Evolutionary conservation across 2,888 invertebrate genomes (phyloP), one percentile per base, ranked within the genome.

Genomic region (Agapostemon virescens): DNA sequence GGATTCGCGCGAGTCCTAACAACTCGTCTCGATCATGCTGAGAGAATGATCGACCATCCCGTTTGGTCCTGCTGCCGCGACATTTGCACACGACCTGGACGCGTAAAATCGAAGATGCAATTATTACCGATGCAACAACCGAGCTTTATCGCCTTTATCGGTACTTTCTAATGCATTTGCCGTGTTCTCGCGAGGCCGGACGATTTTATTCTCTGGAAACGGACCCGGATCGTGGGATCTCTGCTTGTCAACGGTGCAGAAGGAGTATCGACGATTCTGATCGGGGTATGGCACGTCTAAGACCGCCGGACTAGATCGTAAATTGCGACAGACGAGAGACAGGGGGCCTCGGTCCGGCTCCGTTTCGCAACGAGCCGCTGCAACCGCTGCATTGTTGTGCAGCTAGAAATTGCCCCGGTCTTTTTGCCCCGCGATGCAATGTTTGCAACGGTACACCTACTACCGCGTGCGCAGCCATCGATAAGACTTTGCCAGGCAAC

Each of bases 271-370:
- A 36, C 67, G 64, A 73, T 70, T 68, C 61, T 38, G 75, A 82
- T 82, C 74, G 74, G 33, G 33, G 33, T 38, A 55, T 69, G 68
- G 71, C 77, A 77, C 71, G 81, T 81, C 78, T 69, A 69, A 82
- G 79, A 77, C 69, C 79, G 58, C 72, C 79, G 40, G 82, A 82
- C 83, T 74, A 70, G 77, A 77, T 79, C 76, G 74, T 81, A 79
- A 81, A 76, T 86, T 84, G 89, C 92, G 91, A 92, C 90, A 92
- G 87, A 90, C 88, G 89, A 92, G 89, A 88, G 88, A 77, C 74
- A 70, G 74, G 66, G 79, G 75, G 67, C 45, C 67, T 66, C 67
- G 82, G 85, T 81, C 80, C 83, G 45, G 55, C 67, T 49, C 9
- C 67, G 72, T 85, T 77, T 82, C 82, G 85, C 64, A 85, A 85